A percentile compares a stretch with the other conserved stretches of the same genome.
These are phyloP conservation scores for Cephus pulcher DNA, from an alignment of 2,888 invertebrate genomes.

Conservation along the genomic window DNA sequence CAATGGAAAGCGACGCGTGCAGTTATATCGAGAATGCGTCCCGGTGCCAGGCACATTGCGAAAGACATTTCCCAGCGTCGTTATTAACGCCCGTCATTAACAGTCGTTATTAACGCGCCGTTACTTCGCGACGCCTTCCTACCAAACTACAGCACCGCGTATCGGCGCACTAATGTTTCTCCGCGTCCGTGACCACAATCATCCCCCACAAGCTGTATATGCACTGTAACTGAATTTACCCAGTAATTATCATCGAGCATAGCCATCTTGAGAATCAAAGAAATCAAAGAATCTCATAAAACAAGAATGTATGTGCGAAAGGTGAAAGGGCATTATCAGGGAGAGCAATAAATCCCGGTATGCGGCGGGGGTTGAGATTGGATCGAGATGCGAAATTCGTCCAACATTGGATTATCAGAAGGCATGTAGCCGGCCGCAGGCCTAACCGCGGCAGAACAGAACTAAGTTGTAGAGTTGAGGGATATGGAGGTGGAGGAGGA, in stretches of 20 bases:
- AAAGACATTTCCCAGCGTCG: slow-evolving; percentile 46
- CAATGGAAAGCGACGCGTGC: slow-evolving; percentile 3
- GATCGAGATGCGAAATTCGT: slow-evolving; percentile 50
- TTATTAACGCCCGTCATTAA: slow-evolving; percentile 55
- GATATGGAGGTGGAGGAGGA: slow-evolving; percentile 29
- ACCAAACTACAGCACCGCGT: background rate
- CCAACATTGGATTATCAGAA: slow-evolving; percentile 58
- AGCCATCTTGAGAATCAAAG: background rate
- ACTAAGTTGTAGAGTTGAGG: slow-evolving; percentile 36
- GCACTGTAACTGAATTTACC: background rate
- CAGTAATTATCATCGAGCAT: background rate
- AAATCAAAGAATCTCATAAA: background rate
- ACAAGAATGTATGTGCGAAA: background rate
- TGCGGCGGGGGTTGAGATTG: slow-evolving; percentile 31
- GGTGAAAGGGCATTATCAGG: slow-evolving; percentile 14
- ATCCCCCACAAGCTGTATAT: background rate
- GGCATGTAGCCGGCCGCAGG: slow-evolving; percentile 51
- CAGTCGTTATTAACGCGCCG: slow-evolving; percentile 59
- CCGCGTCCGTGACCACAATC: background rate
- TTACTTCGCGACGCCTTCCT: slow-evolving; percentile 35
- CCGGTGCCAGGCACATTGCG: slow-evolving; percentile 50
- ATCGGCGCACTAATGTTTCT: background rate
- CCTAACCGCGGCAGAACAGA: slow-evolving; percentile 54
- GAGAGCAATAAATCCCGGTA: slow-evolving; percentile 21
- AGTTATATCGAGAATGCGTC: slow-evolving; percentile 47